Evolutionary conservation across 1,140 invertebrate genomes (phyloP), one percentile per base, ranked within the genome.

Genomic region (Drosophila equinoxialis): DNA sequence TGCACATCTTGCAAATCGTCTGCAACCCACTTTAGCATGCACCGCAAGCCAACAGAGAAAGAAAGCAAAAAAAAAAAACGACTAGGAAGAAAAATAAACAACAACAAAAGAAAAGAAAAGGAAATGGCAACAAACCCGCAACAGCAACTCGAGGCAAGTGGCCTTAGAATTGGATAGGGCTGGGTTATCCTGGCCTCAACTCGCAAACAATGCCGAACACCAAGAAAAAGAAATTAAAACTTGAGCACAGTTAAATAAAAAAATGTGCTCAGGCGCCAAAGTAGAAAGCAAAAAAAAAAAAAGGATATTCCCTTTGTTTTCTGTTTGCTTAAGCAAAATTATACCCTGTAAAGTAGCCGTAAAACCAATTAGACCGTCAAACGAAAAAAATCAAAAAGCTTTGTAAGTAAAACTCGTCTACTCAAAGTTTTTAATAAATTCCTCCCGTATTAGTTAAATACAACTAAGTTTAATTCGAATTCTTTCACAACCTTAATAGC

Each of bases 141-240:
- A 77, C 77, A 77, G 68, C 79, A 87, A 80, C 83, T 87, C 79
- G 76, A 77, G 84, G 76, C 84, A 77, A 77, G 75, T 81, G 78
- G 74, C 62, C 62, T 39, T 33, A 33, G 42, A 54, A 33, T 68
- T 54, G 37, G 59, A 7, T 23, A 51, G 51, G 17, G 42, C 37
- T 39, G 37, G 37, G 10, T 11, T 39, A 42, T 30, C 17, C 62
- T 59, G 55, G 26, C 58, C 30, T 60, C 61, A 70, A 17, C 45
- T 48, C 83, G 79, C 84, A 87, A 89, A 87, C 83, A 89, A 83
- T 83, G 73, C 74, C 26, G 48, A 42, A 62, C 54, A 35, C 45
- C 79, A 83, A 64, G 77, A 87, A 81, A 79, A 83, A 83, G 69
- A 87, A 87, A 86, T 86, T 83, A 86, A 86, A 86, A 86, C 83